Evolutionary conservation across 2,888 invertebrate species (phyloP).

Genomic region (Therioaphis trifolii): DNA sequence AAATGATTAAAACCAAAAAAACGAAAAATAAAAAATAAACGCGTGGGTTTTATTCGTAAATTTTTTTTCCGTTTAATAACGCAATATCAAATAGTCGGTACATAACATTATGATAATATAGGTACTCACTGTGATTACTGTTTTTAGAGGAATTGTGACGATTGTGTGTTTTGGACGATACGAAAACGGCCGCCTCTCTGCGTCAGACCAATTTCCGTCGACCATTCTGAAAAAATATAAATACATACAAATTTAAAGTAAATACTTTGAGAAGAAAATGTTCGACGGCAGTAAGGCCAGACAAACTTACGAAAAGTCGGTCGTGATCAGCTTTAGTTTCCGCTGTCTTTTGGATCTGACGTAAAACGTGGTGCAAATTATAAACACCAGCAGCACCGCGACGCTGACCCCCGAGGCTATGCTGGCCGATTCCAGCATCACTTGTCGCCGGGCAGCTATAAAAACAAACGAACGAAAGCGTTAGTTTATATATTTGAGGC

Average conservation of each 20-base stretch:
- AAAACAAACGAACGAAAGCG: slow-evolving; percentile 48
- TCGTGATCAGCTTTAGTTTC: slow-evolving; percentile 65
- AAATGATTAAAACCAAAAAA: slow-evolving; percentile 28
- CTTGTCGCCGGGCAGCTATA: slow-evolving; percentile 81
- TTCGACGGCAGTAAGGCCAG: background rate
- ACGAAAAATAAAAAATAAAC: background rate
- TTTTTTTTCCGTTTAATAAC: background rate
- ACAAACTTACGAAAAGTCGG: slow-evolving; percentile 64
- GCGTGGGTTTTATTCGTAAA: slow-evolving; percentile 41
- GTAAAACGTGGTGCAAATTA: slow-evolving; percentile 77
- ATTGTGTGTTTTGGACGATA: slow-evolving; percentile 61
- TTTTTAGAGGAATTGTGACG: slow-evolving; percentile 57
- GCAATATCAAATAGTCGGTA: too few species aligned
- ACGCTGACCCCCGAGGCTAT: slow-evolving; percentile 86
- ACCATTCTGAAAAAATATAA: slow-evolving; percentile 64
- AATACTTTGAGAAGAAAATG: too few species aligned
- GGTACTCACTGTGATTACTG: slow-evolving; percentile 54
- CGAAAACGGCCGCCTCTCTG: slow-evolving; percentile 65
- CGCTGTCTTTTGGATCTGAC: slow-evolving; percentile 73
- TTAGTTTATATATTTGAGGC: background rate
- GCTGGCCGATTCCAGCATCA: slow-evolving; percentile 88
- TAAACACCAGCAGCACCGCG: slow-evolving; percentile 77
- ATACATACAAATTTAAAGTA: too few species aligned
- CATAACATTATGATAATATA: too few species aligned
- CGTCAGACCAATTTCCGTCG: slow-evolving; percentile 65